Evolutionary conservation across 2,113 vertebrate genomes (phyloP).

Genomic region (Platanista minor): DNA sequence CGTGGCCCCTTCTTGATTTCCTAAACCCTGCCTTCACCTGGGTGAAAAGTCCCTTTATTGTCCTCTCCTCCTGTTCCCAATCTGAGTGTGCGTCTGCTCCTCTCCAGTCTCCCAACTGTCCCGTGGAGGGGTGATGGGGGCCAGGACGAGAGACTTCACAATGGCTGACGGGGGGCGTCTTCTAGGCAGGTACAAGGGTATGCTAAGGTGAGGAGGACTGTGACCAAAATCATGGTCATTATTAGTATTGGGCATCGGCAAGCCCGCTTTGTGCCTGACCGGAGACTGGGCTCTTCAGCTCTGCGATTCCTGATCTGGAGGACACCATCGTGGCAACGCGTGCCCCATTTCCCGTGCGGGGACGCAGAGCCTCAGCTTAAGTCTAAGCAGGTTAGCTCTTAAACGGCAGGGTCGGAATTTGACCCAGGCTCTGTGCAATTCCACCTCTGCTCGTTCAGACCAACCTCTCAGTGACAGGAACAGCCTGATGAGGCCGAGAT

Average conservation of each 20-base stretch:
- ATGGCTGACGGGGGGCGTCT: rapidly evolving
- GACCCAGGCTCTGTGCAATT: neutral
- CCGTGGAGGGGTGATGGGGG: rapidly evolving
- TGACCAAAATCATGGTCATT: neutral
- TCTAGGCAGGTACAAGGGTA: neutral
- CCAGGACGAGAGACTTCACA: neutral
- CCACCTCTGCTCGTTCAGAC: neutral
- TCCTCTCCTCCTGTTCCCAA: neutral
- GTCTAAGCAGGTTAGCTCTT: neutral
- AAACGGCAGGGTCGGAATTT: neutral
- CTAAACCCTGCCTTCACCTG: neutral
- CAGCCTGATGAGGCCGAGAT: neutral
- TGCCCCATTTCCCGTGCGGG: neutral
- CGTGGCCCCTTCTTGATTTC: neutral
- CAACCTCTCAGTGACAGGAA: neutral
- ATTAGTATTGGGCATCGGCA: neutral
- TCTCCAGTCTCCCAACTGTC: neutral
- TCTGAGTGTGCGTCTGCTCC: neutral
- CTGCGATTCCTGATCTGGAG: neutral
- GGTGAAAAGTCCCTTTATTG: neutral
- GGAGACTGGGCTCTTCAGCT: neutral
- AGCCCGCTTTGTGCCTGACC: neutral
- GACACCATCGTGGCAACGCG: no score
- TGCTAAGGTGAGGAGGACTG: neutral
- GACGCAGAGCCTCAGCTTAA: neutral